Evolutionary conservation across 1,140 invertebrate species (phyloP).

Genomic region (Pseudomyrmex flavicornis): DNA sequence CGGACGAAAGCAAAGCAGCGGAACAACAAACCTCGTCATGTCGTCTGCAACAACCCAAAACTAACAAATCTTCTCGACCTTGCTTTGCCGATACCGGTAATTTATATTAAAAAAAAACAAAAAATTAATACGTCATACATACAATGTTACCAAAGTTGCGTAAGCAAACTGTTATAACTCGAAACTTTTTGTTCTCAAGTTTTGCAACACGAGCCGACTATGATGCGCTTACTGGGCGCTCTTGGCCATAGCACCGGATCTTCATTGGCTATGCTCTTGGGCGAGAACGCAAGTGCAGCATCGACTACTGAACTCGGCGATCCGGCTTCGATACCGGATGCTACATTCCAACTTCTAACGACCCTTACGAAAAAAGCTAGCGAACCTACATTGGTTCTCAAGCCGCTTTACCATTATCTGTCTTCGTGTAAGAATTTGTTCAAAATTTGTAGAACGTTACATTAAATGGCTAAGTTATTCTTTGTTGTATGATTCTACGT

Average conservation of each 20-base stretch:
- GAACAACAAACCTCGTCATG: slow-evolving; percentile 85
- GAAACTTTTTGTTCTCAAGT: slow-evolving; percentile 83
- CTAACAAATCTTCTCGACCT: slow-evolving; percentile 84
- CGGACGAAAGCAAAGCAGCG: slow-evolving; percentile 92
- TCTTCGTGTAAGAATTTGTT: slow-evolving; percentile 86
- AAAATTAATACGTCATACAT: too few species aligned
- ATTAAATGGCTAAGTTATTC: background rate
- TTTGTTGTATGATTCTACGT: background rate
- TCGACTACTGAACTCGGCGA: slow-evolving; percentile 85
- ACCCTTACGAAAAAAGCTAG: slow-evolving; percentile 90
- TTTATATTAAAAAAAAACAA: slow-evolving; percentile 8
- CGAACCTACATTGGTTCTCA: slow-evolving; percentile 89
- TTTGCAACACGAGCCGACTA: slow-evolving; percentile 91
- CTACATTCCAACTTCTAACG: slow-evolving; percentile 92
- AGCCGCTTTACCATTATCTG: slow-evolving; percentile 91
- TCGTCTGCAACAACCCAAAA: slow-evolving; percentile 72
- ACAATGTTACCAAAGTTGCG: too few species aligned
- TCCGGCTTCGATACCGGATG: slow-evolving; percentile 91
- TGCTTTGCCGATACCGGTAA: slow-evolving; percentile 90
- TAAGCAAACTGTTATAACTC: background rate
- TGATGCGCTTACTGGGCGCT: slow-evolving; percentile 92
- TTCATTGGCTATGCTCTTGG: slow-evolving; percentile 87
- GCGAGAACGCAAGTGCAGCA: slow-evolving; percentile 75
- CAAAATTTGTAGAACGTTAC: background rate
- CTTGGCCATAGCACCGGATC: slow-evolving; percentile 90